Conservation (phyloP, 2,113 vertebrate species). For the Glareola pratincola region DNA sequence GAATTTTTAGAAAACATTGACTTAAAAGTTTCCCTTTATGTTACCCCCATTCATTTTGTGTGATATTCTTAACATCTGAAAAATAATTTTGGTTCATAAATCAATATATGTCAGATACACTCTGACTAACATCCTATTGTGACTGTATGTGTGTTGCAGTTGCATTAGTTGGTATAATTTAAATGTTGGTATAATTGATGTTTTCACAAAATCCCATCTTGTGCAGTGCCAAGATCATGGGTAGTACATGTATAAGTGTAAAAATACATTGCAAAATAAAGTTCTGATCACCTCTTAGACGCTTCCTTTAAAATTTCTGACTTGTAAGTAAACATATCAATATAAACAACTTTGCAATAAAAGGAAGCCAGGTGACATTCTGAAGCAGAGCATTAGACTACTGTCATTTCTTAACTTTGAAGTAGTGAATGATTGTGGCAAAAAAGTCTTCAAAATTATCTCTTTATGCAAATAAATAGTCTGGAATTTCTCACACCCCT, state of each 20-base stretch:
- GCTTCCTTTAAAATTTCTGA: background rate
- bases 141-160: background rate
- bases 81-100: background rate
- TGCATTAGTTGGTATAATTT: background rate
- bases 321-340: background rate
- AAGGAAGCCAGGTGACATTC: background rate
- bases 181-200: background rate
- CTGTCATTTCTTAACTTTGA: background rate
- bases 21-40: background rate
- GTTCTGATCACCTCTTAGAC: background rate
- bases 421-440: background rate
- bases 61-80: background rate
- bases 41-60: background rate
- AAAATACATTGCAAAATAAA: background rate
- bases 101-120: background rate
- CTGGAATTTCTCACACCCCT: background rate
- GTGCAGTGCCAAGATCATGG: background rate
- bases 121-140: background rate
- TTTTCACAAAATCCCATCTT: background rate
- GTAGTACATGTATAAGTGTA: background rate
- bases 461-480: background rate
- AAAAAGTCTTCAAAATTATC: background rate
- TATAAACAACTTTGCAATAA: background rate
- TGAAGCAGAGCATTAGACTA: background rate
- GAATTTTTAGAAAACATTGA: background rate